phyloP scores from a whole-genome alignment of 2,797 vertebrate genomes.

The Scleropages formosus region DNA sequence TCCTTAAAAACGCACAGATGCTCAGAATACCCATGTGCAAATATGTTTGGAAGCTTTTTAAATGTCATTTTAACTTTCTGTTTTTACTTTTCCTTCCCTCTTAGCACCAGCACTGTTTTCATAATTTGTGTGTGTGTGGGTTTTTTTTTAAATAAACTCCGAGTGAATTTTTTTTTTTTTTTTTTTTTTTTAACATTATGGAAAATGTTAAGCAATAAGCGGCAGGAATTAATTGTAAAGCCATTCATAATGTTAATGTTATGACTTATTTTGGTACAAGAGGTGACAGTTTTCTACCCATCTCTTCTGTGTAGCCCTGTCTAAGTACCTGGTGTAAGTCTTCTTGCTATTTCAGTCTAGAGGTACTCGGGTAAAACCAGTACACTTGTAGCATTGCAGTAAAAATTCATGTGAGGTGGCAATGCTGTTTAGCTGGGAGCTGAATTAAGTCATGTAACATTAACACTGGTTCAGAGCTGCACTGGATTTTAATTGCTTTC shows the following conservation, averaged over 20 bases:
- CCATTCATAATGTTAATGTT: slow-evolving; percentile 56
- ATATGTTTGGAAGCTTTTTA: background rate
- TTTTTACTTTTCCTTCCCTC: slow-evolving; percentile 36
- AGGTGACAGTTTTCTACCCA: slow-evolving; percentile 37
- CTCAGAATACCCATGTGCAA: background rate
- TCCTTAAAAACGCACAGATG: background rate
- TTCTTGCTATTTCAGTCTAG: background rate
- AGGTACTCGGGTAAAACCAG: background rate
- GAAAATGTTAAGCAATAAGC: slow-evolving; percentile 62
- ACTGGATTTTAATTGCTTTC: background rate
- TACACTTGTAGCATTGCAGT: background rate
- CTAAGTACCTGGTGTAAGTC: slow-evolving; percentile 24
- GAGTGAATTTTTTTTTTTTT: slow-evolving; percentile 38
- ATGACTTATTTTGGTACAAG: slow-evolving; percentile 49
- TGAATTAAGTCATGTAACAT: too few relatives aligned
- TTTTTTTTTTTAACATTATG: slow-evolving; percentile 42
- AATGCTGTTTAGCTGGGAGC: background rate
- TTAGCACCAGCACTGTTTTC: slow-evolving; percentile 26
- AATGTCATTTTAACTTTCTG: slow-evolving; percentile 7
- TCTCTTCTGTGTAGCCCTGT: slow-evolving; percentile 28
- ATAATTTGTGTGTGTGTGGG: slow-evolving; percentile 43
- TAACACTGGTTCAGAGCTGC: background rate
- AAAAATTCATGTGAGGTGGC: background rate
- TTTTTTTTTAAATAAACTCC: too few relatives aligned
- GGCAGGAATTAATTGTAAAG: slow-evolving; percentile 60